These are phyloP conservation scores for Lichenostomus cassidix DNA, from an alignment of 2,113 vertebrate genomes.

Conservation along the genomic window DNA sequence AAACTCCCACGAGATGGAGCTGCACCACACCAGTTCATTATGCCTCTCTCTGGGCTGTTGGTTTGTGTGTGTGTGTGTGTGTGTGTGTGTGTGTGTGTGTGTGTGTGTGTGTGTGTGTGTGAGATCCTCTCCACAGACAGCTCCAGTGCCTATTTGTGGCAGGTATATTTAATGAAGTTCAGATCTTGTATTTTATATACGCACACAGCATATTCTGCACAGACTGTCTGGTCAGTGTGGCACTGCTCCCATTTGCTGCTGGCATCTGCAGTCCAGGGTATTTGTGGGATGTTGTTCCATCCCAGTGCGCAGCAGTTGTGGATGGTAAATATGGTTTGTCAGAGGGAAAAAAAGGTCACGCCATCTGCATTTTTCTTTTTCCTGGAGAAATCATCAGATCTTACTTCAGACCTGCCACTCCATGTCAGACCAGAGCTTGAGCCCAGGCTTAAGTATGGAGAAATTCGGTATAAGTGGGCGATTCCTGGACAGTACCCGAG, in stretches of 20 bases:
- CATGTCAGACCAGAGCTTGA: not conserved
- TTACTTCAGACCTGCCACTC: not conserved
- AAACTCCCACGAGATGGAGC: conserved; percentile 23
- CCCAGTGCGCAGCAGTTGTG: not conserved
- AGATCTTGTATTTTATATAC: not conserved
- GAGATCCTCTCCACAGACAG: not conserved
- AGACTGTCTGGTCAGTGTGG: not conserved
- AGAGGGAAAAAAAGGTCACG: not conserved
- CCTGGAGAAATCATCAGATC: not conserved
- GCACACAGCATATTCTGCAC: not conserved
- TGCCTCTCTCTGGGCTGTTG: not conserved
- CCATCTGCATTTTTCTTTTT: not conserved
- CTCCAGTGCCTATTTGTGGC: not conserved
- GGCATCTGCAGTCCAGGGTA: not conserved
- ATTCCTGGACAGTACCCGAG: not conserved
- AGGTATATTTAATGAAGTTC: not conserved
- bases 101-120: not conserved
- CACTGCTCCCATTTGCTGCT: not conserved
- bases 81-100: not conserved
- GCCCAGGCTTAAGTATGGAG: accelerated
- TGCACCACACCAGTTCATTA: not conserved
- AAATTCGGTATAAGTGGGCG: not conserved
- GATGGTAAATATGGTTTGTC: not conserved
- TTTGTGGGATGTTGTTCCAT: not conserved
- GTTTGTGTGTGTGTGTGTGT: accelerated